phyloP scores from a whole-genome alignment of 53 echinoderm and acorn worm species.

The Echinarachnius parma region DNA sequence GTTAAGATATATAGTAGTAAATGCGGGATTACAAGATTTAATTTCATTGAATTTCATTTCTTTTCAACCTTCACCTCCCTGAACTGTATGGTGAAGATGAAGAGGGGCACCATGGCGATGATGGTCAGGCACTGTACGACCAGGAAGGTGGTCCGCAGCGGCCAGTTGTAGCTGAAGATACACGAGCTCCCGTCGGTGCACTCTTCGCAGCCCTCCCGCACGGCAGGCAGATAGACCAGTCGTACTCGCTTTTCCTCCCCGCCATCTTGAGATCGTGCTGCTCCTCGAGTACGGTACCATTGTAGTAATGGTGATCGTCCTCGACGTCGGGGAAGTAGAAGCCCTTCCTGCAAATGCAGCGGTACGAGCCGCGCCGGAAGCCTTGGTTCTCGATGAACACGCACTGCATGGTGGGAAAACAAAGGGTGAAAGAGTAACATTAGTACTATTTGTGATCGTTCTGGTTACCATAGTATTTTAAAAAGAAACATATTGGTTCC shows the following conservation, averaged over 20 bases:
- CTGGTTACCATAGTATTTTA: too few relatives aligned
- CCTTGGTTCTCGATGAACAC: constrained; percentile 66
- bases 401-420: constrained; percentile 54
- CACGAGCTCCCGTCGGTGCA: constrained; percentile 83
- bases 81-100: constrained; percentile 88
- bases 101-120: constrained; percentile 59
- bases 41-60: too few relatives aligned
- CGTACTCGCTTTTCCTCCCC: constrained; percentile 40
- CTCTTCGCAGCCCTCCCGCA: constrained; percentile 89
- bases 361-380: constrained; percentile 90
- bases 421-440: not conserved
- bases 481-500: too few relatives aligned
- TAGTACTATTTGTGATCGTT: not conserved
- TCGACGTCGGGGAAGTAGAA: constrained; percentile 67
- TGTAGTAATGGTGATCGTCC: constrained; percentile 62
- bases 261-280: constrained; percentile 47
- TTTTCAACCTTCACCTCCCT: constrained; percentile 98
- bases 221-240: constrained; percentile 62
- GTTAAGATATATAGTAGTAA: too few relatives aligned
- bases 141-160: constrained; percentile 71
- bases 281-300: constrained; percentile 76
- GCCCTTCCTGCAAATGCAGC: constrained; percentile 81
- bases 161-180: constrained; percentile 81
- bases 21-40: too few relatives aligned
- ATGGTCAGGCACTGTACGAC: constrained; percentile 80